Conservation (phyloP, 2,797 vertebrate genomes). For the Furcifer pardalis region DNA sequence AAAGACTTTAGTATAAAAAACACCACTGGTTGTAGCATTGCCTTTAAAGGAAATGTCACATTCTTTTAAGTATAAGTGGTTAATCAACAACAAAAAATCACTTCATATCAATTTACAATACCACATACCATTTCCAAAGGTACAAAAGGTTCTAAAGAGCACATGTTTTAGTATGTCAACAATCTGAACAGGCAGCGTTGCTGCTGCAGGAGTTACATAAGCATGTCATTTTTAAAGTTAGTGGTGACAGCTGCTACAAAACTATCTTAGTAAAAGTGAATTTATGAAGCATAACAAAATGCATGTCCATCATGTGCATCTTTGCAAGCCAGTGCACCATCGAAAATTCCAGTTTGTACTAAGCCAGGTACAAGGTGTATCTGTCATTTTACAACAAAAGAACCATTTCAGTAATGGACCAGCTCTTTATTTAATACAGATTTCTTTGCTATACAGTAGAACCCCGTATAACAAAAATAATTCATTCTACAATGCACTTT, state of each 20-base stretch:
- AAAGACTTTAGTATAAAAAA: background rate
- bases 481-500: no score
- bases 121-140: background rate
- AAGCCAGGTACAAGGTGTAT: constrained; percentile 19
- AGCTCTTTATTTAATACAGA: constrained; percentile 5
- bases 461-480: no score
- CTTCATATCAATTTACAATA: background rate
- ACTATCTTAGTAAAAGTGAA: background rate
- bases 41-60: background rate
- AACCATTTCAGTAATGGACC: background rate
- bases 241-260: background rate
- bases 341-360: background rate
- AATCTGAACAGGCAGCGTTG: background rate
- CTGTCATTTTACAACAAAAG: background rate
- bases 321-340: background rate
- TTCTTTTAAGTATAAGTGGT: no score
- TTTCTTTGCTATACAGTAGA: background rate
- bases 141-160: background rate
- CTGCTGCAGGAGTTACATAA: background rate
- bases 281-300: background rate
- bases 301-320: background rate
- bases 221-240: background rate
- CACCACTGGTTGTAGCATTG: background rate
- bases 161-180: background rate
- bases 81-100: background rate